These are phyloP conservation scores for Magallana gigas DNA, from an alignment of 1,140 invertebrate genomes.

Conservation along the genomic window DNA sequence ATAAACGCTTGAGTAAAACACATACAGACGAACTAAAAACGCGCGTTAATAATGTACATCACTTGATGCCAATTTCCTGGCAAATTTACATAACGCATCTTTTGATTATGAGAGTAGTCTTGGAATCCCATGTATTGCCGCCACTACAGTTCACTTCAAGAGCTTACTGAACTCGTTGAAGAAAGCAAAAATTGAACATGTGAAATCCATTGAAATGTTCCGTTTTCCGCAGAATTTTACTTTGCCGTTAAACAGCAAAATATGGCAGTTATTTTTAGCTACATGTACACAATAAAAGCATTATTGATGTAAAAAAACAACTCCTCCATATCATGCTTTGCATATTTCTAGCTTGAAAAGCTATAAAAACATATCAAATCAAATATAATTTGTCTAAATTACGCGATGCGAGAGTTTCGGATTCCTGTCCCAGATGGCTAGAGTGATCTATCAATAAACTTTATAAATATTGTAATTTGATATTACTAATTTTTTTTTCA, in stretches of 20 bases:
- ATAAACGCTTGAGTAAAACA: background rate
- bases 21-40: background rate
- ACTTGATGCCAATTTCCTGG: conserved; percentile 12
- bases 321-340: background rate
- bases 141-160: background rate
- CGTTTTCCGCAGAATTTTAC: background rate
- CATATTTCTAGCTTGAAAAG: background rate
- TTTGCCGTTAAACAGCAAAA: conserved; percentile 9
- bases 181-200: background rate
- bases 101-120: conserved; percentile 8
- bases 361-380: too few relatives aligned
- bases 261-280: background rate
- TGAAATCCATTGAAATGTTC: background rate
- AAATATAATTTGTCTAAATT: too few relatives aligned
- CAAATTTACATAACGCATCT: conserved; percentile 5
- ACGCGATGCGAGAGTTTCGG: background rate
- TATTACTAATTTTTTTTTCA: too few relatives aligned
- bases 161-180: background rate
- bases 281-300: background rate
- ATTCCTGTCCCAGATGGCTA: background rate
- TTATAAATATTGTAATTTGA: too few relatives aligned
- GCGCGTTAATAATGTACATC: conserved; percentile 5
- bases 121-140: background rate
- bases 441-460: background rate
- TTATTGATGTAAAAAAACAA: conserved; percentile 23